Evolutionary conservation across 1,140 invertebrate genomes (phyloP), one percentile per base, ranked within the genome.

Genomic region (Drosophila yakuba): DNA sequence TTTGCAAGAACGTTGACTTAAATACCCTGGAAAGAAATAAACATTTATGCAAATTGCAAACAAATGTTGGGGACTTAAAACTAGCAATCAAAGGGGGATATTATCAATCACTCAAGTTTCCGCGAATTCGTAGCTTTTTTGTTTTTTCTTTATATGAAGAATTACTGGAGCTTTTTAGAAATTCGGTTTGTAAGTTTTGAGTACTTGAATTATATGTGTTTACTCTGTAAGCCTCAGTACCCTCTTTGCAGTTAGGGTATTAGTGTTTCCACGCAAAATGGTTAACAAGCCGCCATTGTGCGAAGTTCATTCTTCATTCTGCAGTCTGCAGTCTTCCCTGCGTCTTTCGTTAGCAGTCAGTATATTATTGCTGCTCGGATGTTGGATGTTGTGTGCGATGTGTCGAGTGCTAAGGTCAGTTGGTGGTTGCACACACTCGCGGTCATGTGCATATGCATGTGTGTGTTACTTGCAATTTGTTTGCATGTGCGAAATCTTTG

Each of bases 391-490:
- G 38, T 12, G 14, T 52, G 50, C 32, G 50, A 36, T 32, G 28
- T 73, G 23, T 59, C 68, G 64, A 80, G 73, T 72, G 78, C 79
- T 88, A 86, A 86, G 82, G 82, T 88, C 78, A 86, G 56, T 76
- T 39, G 44, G 60, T 78, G 82, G 67, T 82, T 86, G 45, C 63
- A 59, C 36, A 59, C 39, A 62, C 14, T 32, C 50, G 32, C 57
- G 25, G 54, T n/a, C 35, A 44, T 51, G 12, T 62, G 28, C 3
- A 11, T 69, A 48, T 39, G 28, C 48, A 20, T 45, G 1, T 25
- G 6, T 54, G 45, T 55, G 55, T 61, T 61, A 32, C 62, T 39
- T 74, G 74, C 75, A 74, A 75, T 78, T 83, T 84, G 71, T 79
- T 83, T 72, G 74, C 64, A 67, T 64, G 73, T 74, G 74, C 56